These are phyloP conservation scores for Malurus splendens DNA, from an alignment of 2,797 vertebrate genomes.

Conservation along the genomic window DNA sequence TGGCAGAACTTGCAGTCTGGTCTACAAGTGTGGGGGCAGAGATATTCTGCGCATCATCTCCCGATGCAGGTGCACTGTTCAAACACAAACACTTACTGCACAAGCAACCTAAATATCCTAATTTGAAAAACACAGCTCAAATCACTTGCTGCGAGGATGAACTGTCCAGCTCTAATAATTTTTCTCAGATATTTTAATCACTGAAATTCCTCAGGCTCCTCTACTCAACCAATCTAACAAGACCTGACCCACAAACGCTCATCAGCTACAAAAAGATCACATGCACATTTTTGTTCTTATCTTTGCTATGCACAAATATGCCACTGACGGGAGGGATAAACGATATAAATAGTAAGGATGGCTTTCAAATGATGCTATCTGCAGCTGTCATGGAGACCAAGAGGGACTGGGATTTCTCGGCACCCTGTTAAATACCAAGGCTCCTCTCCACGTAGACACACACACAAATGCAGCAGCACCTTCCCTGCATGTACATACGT, in stretches of 20 bases:
- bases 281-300: background rate
- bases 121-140: background rate
- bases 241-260: background rate
- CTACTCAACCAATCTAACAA: background rate
- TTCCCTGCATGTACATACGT: background rate
- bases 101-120: background rate
- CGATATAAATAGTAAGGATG: background rate
- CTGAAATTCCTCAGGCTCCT: background rate
- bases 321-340: background rate
- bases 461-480: background rate
- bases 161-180: background rate
- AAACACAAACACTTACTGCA: background rate
- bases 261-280: background rate
- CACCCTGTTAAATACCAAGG: background rate
- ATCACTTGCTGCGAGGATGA: background rate
- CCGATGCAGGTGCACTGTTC: background rate
- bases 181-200: background rate
- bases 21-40: background rate
- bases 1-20: background rate
- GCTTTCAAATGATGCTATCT: background rate
- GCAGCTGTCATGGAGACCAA: conserved; percentile 32
- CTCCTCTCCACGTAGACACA: background rate
- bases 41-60: background rate
- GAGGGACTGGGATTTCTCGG: background rate
- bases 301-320: background rate